These are phyloP conservation scores for Lithobius niger DNA, from an alignment of 1,140 invertebrate species.

Conservation along the genomic window DNA sequence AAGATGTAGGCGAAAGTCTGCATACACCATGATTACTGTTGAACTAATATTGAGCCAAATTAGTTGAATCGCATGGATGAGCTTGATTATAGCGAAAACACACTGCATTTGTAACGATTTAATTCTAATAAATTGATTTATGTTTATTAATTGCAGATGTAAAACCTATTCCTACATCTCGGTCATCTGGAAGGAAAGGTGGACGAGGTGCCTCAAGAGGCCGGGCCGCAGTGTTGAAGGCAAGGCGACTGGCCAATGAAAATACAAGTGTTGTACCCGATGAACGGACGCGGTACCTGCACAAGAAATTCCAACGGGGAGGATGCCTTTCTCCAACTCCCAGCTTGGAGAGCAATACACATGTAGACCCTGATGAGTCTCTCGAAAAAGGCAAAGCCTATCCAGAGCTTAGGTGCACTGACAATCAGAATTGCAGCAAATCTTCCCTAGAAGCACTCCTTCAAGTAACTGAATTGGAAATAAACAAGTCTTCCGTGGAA, in stretches of 20 bases:
- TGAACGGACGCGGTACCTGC: slow-evolving; percentile 43
- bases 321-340: slow-evolving; percentile 21
- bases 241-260: not conserved
- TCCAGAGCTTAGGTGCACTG: not conserved
- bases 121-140: no score
- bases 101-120: no score
- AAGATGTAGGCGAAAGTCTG: no score
- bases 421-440: not conserved
- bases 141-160: no score
- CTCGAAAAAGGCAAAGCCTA: not conserved
- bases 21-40: no score
- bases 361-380: slow-evolving; percentile 9
- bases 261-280: not conserved
- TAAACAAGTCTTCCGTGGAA: slow-evolving; percentile 2
- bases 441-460: slow-evolving; percentile 13
- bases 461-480: slow-evolving; percentile 5
- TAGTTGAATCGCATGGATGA: no score
- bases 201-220: not conserved
- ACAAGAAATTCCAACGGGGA: slow-evolving; percentile 78
- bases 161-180: no score
- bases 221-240: not conserved
- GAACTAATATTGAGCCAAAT: no score
- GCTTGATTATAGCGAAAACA: no score
- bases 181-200: not conserved
- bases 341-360: slow-evolving; percentile 24